phyloP scores from a whole-genome alignment of 2,888 invertebrate genomes.

The Nephrotoma flavescens region DNA sequence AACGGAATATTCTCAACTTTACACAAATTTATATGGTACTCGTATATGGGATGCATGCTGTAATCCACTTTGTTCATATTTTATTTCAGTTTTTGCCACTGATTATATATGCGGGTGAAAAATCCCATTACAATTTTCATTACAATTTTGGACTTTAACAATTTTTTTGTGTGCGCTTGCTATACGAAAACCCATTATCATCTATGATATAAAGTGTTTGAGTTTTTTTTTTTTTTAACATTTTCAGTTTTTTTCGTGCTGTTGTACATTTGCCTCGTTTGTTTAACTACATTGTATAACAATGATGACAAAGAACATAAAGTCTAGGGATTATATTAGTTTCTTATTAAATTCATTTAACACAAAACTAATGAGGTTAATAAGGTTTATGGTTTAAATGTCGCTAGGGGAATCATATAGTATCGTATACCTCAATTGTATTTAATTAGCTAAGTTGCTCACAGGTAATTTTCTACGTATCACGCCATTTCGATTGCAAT shows the following conservation, averaged over 20 bases:
- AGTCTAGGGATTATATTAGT: neutral
- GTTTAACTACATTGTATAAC: neutral
- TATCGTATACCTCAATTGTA: no score
- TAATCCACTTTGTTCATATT: neutral
- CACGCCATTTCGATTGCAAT: no score
- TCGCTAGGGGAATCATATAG: no score
- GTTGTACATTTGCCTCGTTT: neutral
- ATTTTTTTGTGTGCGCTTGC: neutral
- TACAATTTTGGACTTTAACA: neutral
- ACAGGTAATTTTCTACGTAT: no score
- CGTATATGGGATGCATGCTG: neutral
- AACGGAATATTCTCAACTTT: neutral
- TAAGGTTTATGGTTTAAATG: neutral
- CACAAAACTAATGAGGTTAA: neutral
- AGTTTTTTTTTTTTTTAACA: neutral
- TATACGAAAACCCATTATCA: neutral
- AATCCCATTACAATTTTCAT: neutral
- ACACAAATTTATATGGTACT: neutral
- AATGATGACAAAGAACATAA: neutral
- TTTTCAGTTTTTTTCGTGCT: neutral
- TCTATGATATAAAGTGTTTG: neutral
- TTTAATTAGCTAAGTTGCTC: no score
- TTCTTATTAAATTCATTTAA: neutral
- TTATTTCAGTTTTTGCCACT: neutral
- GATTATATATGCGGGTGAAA: neutral